Conservation (phyloP, 2,888 invertebrate genomes). For the Bombyx huttoni region DNA sequence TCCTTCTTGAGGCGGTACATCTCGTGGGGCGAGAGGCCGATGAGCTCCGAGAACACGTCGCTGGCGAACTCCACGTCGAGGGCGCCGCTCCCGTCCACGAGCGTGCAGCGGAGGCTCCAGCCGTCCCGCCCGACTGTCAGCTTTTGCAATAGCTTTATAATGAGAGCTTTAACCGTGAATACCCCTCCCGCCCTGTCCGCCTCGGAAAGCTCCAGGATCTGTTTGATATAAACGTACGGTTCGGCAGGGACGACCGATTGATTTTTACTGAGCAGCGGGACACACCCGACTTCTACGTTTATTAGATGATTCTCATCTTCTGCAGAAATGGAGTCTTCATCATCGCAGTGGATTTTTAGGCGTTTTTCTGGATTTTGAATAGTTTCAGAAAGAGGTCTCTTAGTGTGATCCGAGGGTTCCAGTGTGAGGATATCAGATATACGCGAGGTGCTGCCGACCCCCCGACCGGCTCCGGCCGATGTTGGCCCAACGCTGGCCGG, state of each 20-base stretch:
- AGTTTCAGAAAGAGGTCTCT: slow-evolving; percentile 22
- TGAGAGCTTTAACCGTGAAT: slow-evolving; percentile 71
- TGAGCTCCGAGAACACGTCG: slow-evolving; percentile 64
- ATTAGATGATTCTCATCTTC: slow-evolving; percentile 50
- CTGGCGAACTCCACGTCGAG: slow-evolving; percentile 71
- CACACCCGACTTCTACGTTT: slow-evolving; percentile 29
- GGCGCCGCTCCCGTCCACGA: slow-evolving; percentile 71
- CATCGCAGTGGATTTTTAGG: slow-evolving; percentile 30
- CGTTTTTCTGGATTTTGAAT: slow-evolving; percentile 36
- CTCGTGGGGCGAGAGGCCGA: slow-evolving; percentile 58
- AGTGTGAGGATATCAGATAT: slow-evolving; percentile 48
- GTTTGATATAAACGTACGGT: slow-evolving; percentile 60
- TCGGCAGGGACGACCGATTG: slow-evolving; percentile 9
- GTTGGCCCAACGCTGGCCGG: slow-evolving; percentile 9
- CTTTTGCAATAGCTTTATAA: slow-evolving; percentile 67
- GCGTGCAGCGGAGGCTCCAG: slow-evolving; percentile 71
- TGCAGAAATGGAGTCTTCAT: slow-evolving; percentile 31
- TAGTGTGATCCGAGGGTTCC: slow-evolving; percentile 26
- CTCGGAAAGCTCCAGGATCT: slow-evolving; percentile 41
- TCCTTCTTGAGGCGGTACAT: slow-evolving; percentile 52
- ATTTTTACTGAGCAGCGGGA: no score
- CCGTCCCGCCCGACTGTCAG: slow-evolving; percentile 61
- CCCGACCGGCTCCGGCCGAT: slow-evolving; percentile 20
- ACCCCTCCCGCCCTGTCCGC: slow-evolving; percentile 41
- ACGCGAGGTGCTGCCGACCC: slow-evolving; percentile 30